Base-by-base conservation (phyloP, 1,140 invertebrate species). In the Drosophila azteca region DNA sequence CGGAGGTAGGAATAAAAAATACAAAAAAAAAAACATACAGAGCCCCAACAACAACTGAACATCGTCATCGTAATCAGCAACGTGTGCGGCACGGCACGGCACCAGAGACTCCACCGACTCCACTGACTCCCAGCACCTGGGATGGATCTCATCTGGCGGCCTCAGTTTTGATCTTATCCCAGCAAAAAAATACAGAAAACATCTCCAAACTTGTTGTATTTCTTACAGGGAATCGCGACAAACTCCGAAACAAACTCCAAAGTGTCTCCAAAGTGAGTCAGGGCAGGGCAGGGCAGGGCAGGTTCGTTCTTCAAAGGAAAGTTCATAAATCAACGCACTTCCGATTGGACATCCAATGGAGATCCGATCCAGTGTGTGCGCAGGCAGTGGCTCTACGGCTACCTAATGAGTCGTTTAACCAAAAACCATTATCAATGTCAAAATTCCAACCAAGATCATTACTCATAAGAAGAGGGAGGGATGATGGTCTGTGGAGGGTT, bases 31-130 rank as follows among this genome's bases (percentile, higher is more conserved):
- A 41, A 6, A 43, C 41, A 69, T 66, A 51, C 49, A 69, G 59
- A 69, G 59, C 51, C 35, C 26, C 45, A 35, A 51, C 59, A 54
- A 24, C 45, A 54, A 41, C 58, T 51, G 45, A 81, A 81, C 82
- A 81, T 75, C 81, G 82, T 85, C 82, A 82, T 71, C 83, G 78
- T 87, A 85, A 87, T 87, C 82, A 88, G 83, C 78, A 76, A 88
- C 83, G 83, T 87, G 83, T 88, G 83, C 75, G 83, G 83, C 26
- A 7, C 26, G 22, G 22, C 22, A 24, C 22, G 22, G 26, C 71
- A 87, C 62, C 50, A 53, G 51, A 13, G 51, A n/a, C n/a, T n/a
- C n/a, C n/a, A n/a, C n/a, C n/a, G 17, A 53, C 31, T 53, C 51
- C 9, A 39, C 31, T 41, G 61, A 70, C 61, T 75, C 64, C 66